Evolutionary conservation across 2,888 invertebrate species (phyloP).

Genomic region (Oxystoma pomonae): DNA sequence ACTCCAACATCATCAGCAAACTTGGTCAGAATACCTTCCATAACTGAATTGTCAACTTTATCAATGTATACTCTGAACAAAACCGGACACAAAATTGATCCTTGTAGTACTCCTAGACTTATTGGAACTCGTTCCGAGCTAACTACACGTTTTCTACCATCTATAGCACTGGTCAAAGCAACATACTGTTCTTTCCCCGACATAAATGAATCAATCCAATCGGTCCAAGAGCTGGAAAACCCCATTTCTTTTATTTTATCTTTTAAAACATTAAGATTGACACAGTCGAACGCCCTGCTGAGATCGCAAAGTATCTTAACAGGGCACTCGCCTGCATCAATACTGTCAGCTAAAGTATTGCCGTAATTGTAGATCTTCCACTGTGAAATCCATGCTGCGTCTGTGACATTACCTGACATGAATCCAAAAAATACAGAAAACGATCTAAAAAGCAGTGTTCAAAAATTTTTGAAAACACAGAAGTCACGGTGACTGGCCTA

Average conservation of each 20-base stretch:
- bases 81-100: background rate
- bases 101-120: background rate
- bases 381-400: conserved; percentile 11
- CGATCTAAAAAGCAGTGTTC: conserved; percentile 9
- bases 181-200: background rate
- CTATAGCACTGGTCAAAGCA: background rate
- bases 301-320: background rate
- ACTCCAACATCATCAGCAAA: background rate
- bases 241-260: background rate
- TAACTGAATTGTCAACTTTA: background rate
- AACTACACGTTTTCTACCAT: background rate
- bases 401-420: background rate
- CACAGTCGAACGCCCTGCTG: conserved; percentile 12
- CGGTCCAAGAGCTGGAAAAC: background rate
- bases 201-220: background rate
- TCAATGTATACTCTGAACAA: background rate
- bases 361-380: conserved; percentile 12
- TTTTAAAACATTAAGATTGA: conserved; percentile 7
- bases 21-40: background rate
- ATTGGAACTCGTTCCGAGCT: background rate
- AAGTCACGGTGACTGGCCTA: conserved; percentile 12
- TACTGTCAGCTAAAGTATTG: conserved; percentile 5
- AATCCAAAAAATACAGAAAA: background rate
- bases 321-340: conserved; percentile 16
- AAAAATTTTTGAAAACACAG: conserved; percentile 14